Conservation (phyloP, 1,140 invertebrate species). For the Drosophila sp. region DNA sequence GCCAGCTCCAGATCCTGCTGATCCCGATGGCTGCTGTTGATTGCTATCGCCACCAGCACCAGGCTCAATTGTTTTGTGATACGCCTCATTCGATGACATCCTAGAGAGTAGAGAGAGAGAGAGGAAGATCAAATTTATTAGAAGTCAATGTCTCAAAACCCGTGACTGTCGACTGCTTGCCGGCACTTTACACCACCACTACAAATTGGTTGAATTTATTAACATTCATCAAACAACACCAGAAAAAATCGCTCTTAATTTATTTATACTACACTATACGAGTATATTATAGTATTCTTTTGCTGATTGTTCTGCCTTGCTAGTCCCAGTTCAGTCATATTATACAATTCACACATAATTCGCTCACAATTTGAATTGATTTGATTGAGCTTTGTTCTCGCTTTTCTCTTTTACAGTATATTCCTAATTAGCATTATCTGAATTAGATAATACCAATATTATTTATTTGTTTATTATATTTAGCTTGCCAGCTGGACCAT, state of each 20-base stretch:
- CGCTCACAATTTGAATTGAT: conserved; percentile 45
- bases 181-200: neutral
- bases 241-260: conserved; percentile 7
- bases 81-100: conserved; percentile 78
- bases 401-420: conserved; percentile 9
- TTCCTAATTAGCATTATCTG: conserved; percentile 45
- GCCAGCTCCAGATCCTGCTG: conserved; percentile 19
- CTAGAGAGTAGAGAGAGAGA: conserved; percentile 28
- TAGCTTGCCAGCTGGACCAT: neutral
- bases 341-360: conserved; percentile 37
- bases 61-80: conserved; percentile 65
- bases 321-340: neutral
- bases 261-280: conserved; percentile 8
- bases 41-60: conserved; percentile 50
- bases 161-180: conserved; percentile 8
- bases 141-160: conserved; percentile 12
- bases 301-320: conserved; percentile 33
- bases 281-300: conserved; percentile 1
- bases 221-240: neutral
- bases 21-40: conserved; percentile 30
- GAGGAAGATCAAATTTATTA: conserved; percentile 2
- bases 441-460: conserved; percentile 25
- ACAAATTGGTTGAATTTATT: neutral
- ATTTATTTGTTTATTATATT: conserved; percentile 1
- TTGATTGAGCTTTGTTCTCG: conserved; percentile 39